phyloP scores from a whole-genome alignment of 2,888 invertebrate species.

The Spodoptera exigua region DNA sequence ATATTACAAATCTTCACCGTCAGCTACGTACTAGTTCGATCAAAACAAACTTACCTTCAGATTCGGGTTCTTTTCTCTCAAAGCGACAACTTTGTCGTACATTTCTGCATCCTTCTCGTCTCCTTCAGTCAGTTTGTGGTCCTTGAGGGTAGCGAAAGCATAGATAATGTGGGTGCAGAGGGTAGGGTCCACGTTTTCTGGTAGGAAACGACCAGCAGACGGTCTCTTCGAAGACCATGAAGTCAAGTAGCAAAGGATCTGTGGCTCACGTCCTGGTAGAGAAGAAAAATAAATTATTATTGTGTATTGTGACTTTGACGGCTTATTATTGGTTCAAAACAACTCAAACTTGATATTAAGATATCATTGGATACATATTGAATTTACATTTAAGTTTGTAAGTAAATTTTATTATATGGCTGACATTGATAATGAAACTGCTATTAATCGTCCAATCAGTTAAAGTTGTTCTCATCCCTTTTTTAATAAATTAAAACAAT shows the following conservation, averaged over 20 bases:
- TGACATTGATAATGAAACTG: no score
- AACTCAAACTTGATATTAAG: no score
- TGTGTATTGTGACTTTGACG: background rate
- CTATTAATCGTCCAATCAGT: no score
- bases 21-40: no score
- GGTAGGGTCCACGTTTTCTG: conserved; percentile 95
- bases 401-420: no score
- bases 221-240: conserved; percentile 98
- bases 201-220: conserved; percentile 95
- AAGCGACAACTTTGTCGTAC: conserved; percentile 95
- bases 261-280: conserved; percentile 93
- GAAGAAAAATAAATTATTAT: conserved; percentile 6
- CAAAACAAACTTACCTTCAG: conserved; percentile 90
- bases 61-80: conserved; percentile 96
- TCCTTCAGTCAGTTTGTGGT: conserved; percentile 94
- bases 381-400: no score
- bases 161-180: conserved; percentile 98
- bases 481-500: no score
- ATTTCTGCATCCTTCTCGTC: conserved; percentile 95
- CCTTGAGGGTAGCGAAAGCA: conserved; percentile 97
- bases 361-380: no score
- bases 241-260: conserved; percentile 98
- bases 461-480: no score
- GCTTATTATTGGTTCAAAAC: no score
- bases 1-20: background rate